These are phyloP conservation scores for Brachypteracias leptosomus DNA, from an alignment of 2,113 vertebrate species.

Conservation along the genomic window DNA sequence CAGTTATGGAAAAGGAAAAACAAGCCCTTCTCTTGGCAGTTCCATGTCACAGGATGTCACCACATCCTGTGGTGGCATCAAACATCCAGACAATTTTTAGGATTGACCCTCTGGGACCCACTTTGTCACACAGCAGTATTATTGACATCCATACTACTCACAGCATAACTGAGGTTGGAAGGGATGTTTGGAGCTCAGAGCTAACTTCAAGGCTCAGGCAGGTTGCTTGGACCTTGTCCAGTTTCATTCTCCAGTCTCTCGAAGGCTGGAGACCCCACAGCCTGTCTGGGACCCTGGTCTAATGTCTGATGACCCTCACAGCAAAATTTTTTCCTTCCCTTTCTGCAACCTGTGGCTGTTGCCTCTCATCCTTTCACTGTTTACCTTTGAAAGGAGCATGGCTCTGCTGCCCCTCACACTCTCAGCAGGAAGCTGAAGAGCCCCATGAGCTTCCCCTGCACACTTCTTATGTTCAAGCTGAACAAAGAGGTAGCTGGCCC, in stretches of 20 bases:
- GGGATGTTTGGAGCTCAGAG: background rate
- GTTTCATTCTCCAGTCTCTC: background rate
- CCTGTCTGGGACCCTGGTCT: background rate
- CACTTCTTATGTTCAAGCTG: background rate
- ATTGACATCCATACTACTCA: background rate
- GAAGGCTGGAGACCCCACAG: background rate
- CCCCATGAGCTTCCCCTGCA: background rate
- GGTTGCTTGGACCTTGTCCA: background rate
- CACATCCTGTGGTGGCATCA: background rate
- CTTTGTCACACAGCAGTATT: background rate
- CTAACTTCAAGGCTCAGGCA: background rate
- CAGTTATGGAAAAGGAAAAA: background rate
- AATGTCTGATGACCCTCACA: accelerated
- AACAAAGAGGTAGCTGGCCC: background rate
- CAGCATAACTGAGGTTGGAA: background rate
- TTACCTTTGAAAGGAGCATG: background rate
- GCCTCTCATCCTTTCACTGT: background rate
- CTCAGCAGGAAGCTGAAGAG: background rate
- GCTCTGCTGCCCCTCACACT: background rate
- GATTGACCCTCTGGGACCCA: too few species aligned
- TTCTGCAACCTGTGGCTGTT: background rate
- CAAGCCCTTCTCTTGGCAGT: background rate
- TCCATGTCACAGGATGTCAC: background rate
- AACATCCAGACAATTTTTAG: background rate
- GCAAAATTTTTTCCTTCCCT: background rate